Evolutionary conservation across 2,888 invertebrate species (phyloP).

Genomic region (Lithophane ornitopus): DNA sequence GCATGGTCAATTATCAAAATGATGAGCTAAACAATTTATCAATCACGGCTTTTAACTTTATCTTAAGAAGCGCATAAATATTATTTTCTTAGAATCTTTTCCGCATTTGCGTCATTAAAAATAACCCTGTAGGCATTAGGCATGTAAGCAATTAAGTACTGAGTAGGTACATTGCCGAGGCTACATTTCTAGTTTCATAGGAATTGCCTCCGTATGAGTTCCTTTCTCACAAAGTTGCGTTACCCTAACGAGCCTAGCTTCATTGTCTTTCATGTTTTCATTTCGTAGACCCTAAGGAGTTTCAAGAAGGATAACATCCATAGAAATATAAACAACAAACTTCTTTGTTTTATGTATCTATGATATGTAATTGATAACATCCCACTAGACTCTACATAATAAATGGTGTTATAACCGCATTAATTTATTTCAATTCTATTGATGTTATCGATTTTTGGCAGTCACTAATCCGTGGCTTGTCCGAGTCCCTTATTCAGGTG

Average conservation of each 20-base stretch:
- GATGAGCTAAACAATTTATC: constrained; percentile 38
- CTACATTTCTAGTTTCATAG: constrained; percentile 17
- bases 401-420: not conserved
- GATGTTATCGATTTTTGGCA: not conserved
- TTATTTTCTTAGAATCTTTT: constrained; percentile 51
- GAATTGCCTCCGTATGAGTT: not conserved
- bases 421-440: not conserved
- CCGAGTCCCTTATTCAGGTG: not conserved
- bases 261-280: not conserved
- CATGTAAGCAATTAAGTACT: not conserved
- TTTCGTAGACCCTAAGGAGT: not conserved
- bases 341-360: too few species aligned
- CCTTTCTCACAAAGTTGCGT: not conserved
- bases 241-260: not conserved
- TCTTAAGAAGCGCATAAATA: constrained; percentile 27
- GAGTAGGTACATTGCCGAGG: not conserved
- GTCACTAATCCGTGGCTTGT: not conserved
- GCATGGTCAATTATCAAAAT: constrained; percentile 39
- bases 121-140: constrained; percentile 22
- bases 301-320: not conserved
- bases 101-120: constrained; percentile 53
- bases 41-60: constrained; percentile 30
- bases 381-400: not conserved
- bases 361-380: too few species aligned
- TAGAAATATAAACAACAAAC: too few species aligned